A percentile compares a stretch with the other conserved stretches of the same genome.
These are phyloP conservation scores for Lacerta agilis DNA, from an alignment of 2,797 vertebrate species.

Conservation along the genomic window DNA sequence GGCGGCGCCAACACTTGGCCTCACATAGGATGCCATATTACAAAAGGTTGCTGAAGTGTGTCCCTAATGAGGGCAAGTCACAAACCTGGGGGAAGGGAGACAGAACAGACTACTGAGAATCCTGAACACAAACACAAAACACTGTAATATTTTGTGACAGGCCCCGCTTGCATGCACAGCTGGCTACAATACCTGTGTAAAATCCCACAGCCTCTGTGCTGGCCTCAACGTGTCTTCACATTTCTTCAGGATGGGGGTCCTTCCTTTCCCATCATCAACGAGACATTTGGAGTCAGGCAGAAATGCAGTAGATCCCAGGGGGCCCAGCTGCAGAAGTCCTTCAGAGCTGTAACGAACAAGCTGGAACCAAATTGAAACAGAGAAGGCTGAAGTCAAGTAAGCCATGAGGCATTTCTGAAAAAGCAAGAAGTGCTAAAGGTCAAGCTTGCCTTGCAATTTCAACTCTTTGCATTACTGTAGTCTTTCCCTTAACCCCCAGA, in stretches of 20 bases:
- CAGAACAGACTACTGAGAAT: too few relatives aligned
- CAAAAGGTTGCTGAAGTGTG: too few relatives aligned
- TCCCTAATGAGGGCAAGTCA: too few relatives aligned
- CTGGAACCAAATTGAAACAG: constrained; percentile 69
- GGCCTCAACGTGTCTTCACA: constrained; percentile 87
- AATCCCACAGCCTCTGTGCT: constrained; percentile 95
- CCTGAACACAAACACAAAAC: too few relatives aligned
- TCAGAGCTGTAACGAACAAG: constrained; percentile 94
- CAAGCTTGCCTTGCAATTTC: neutral
- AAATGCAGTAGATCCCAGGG: constrained; percentile 94
- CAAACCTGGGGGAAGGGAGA: too few relatives aligned
- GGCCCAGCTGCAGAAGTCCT: constrained; percentile 93
- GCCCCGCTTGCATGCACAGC: neutral
- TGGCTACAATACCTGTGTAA: constrained; percentile 87
- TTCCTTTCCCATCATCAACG: constrained; percentile 90
- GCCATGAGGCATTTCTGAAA: neutral
- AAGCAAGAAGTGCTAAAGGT: neutral
- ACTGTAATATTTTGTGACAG: too few relatives aligned
- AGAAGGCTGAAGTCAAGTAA: neutral
- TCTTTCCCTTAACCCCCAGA: too few relatives aligned
- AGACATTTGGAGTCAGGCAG: constrained; percentile 97
- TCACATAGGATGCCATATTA: too few relatives aligned
- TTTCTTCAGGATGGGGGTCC: constrained; percentile 88
- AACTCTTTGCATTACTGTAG: neutral
- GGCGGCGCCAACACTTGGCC: too few relatives aligned